Base-by-base conservation (phyloP, 2,113 vertebrate species). In the Gila orcuttii region DNA sequence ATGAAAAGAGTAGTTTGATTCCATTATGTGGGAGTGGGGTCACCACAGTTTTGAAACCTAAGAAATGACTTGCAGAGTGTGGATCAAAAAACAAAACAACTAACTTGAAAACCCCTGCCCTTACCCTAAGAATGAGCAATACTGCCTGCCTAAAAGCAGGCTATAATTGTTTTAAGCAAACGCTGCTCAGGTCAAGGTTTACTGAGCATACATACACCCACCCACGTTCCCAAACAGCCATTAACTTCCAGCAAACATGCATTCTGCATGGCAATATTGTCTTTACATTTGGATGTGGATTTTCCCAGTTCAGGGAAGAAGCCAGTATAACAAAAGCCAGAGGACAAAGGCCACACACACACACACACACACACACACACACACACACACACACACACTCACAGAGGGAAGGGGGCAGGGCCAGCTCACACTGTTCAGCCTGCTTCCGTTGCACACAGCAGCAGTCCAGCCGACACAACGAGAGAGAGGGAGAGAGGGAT, bases 301-400 rank as follows among this genome's bases (percentile, higher is more conserved):
- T 75, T 86, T 83, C 64, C 74, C 62, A 77, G 36, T 33, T 28
- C 28, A 75, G 52, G 39, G n/a, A 31, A 36, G 17, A 82, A 78
- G 52, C 60, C 79, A 83, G 81, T 80, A 83, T 84, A 75, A 89
- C 84, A 89, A 89, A 87, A 71, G 80, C 78, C 84, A 66, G 80
- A 84, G 86, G 86, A 89, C 88, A 87, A 87, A 89, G 86, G 83
- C 57, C 83, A 68, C 59, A 84, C 75, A 66, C 28, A 68, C 75
- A 78, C n/a, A n/a, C n/a, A n/a, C n/a, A n/a, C n/a, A n/a, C n/a
- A n/a, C n/a, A n/a, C 73, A 83, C 15, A 80, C 82, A 84, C 86
- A 87, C 84, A 87, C 73, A 83, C 15, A 80, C 82, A 84, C 86
- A 87, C 84, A 87, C 68, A 89, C 74, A n/a, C 78, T 59, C 68